phyloP scores from a whole-genome alignment of 1,140 invertebrate species.

The Latrodectus geometricus region DNA sequence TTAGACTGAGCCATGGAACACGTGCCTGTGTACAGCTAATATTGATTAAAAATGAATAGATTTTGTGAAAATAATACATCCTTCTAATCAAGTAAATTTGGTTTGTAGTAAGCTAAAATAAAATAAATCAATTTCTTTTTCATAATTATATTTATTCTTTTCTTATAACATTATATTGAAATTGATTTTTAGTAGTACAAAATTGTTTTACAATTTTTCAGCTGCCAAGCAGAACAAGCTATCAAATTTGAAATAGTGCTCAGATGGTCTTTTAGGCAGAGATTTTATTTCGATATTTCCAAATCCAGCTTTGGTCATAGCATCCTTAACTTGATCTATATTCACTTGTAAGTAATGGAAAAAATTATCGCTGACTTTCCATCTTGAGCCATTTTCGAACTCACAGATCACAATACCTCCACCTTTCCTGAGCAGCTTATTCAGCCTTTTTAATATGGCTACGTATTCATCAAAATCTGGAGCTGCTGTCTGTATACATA shows the following conservation, averaged over 20 bases:
- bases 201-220: constrained; percentile 9
- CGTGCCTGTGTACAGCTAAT: too few relatives aligned
- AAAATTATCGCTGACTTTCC: background rate
- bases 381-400: constrained; percentile 22
- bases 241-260: constrained; percentile 13
- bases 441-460: constrained; percentile 14
- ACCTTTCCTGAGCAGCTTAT: background rate
- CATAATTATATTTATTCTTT: background rate
- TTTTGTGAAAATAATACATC: too few relatives aligned
- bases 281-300: constrained; percentile 1
- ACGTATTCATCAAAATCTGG: constrained; percentile 2
- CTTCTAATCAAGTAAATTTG: too few relatives aligned
- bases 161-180: background rate
- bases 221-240: constrained; percentile 20
- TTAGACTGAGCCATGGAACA: too few relatives aligned
- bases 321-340: background rate
- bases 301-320: background rate
- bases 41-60: too few relatives aligned
- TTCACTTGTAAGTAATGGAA: constrained; percentile 3
- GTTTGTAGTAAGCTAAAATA: too few relatives aligned
- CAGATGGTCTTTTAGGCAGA: background rate
- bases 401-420: constrained; percentile 7
- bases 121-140: too few relatives aligned
- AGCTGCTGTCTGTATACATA: constrained; percentile 13
- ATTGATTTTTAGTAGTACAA: background rate